Evolutionary conservation across 2,888 invertebrate genomes (phyloP).

Genomic region (Dione juno): DNA sequence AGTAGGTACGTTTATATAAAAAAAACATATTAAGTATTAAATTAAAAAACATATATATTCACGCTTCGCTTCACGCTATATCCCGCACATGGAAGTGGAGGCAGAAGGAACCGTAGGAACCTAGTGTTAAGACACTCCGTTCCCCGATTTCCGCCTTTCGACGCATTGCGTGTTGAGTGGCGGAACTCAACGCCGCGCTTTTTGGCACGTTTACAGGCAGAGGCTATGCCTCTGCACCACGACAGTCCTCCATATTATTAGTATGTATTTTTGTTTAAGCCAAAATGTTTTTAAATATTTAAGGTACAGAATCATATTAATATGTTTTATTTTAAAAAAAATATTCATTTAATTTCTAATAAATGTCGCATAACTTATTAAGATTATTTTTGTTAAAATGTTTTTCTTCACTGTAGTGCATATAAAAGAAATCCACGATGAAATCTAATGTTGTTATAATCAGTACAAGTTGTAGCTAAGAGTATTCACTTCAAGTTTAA

Average conservation of each 20-base stretch:
- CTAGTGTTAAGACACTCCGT: too few species aligned
- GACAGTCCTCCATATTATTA: conserved; percentile 47
- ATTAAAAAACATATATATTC: too few species aligned
- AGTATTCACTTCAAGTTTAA: conserved; percentile 46
- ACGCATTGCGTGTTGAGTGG: too few species aligned
- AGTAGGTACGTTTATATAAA: conserved; percentile 73
- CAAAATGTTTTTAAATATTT: background rate
- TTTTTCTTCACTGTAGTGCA: background rate
- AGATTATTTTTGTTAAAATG: background rate
- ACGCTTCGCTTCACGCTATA: too few species aligned
- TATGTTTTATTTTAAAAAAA: background rate
- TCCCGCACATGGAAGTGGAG: too few species aligned
- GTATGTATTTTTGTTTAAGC: conserved; percentile 4
- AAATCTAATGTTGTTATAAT: conserved; percentile 40
- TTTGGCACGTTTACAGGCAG: too few species aligned
- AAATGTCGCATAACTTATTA: background rate
- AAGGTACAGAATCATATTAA: background rate
- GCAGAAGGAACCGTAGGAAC: too few species aligned
- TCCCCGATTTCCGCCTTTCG: too few species aligned
- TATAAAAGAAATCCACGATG: conserved; percentile 10
- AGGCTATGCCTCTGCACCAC: too few species aligned
- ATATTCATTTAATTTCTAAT: background rate
- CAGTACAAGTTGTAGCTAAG: conserved; percentile 38
- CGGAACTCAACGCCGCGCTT: too few species aligned
- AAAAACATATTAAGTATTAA: too few species aligned